A percentile compares a stretch with the other conserved stretches of the same genome.
These are phyloP conservation scores for Ctena decussata DNA, from an alignment of 2,888 invertebrate species.

Conservation along the genomic window DNA sequence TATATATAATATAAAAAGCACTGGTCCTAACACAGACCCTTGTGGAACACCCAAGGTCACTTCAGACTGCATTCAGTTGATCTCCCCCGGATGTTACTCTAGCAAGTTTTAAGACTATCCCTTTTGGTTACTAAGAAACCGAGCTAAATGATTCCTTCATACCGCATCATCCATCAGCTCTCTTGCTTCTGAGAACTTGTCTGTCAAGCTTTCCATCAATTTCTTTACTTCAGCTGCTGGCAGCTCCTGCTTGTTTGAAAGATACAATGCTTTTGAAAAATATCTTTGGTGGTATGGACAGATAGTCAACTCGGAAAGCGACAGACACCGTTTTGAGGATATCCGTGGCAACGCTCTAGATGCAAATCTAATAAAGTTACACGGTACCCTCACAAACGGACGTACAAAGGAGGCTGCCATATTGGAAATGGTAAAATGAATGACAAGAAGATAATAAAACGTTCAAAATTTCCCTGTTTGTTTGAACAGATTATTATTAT, in stretches of 20 bases:
- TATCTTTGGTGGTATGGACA: neutral
- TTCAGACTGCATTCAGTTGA: too few species aligned
- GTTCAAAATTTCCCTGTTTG: neutral
- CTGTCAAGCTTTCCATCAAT: conserved; percentile 68
- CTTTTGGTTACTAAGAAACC: too few species aligned
- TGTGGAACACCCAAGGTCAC: too few species aligned
- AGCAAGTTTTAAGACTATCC: too few species aligned
- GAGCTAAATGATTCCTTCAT: too few species aligned
- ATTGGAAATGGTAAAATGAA: neutral
- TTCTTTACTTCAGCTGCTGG: conserved; percentile 61
- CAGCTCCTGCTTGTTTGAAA: neutral
- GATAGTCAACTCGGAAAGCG: neutral
- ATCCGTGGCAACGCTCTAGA: neutral
- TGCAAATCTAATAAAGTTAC: neutral
- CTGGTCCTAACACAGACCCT: too few species aligned
- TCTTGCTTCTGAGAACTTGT: conserved; percentile 75
- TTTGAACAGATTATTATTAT: neutral
- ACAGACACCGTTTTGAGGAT: neutral
- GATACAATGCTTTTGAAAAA: neutral
- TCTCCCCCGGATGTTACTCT: too few species aligned
- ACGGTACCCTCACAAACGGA: neutral
- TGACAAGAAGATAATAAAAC: neutral
- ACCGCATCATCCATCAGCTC: conserved; percentile 77
- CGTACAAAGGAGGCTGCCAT: neutral
- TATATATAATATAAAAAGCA: too few species aligned